phyloP scores from a whole-genome alignment of 2,888 invertebrate genomes.

The Malachius bipustulatus region DNA sequence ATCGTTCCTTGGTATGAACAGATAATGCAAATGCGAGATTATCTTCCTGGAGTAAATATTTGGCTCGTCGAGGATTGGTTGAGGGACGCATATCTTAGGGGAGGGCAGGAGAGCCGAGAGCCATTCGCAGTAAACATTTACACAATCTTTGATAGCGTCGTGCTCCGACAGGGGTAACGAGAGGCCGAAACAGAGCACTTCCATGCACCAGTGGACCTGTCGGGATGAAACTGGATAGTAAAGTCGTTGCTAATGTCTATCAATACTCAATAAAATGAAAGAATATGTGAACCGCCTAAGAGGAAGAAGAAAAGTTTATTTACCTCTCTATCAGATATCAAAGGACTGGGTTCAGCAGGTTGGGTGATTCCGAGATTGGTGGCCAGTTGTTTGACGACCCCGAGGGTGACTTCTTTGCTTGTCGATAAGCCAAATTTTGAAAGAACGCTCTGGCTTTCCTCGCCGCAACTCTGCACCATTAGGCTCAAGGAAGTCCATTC shows the following conservation, averaged over 20 bases:
- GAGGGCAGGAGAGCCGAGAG: conserved; percentile 73
- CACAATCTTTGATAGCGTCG: conserved; percentile 90
- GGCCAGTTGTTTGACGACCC: conserved; percentile 67
- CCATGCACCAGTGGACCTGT: conserved; percentile 79
- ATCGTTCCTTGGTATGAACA: conserved; percentile 86
- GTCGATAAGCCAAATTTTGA: conserved; percentile 61
- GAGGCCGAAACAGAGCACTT: conserved; percentile 82
- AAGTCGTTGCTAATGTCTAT: background rate
- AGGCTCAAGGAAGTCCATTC: conserved; percentile 69
- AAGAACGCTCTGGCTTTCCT: conserved; percentile 59
- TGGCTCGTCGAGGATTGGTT: conserved; percentile 78
- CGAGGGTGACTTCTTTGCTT: conserved; percentile 70
- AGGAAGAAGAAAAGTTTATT: conserved; percentile 11
- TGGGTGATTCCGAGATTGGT: conserved; percentile 60
- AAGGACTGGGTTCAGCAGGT: conserved; percentile 70
- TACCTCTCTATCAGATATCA: conserved; percentile 78
- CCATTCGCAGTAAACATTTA: conserved; percentile 96
- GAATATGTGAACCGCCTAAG: background rate
- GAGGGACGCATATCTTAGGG: conserved; percentile 79
- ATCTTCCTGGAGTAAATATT: conserved; percentile 84
- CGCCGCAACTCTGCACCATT: conserved; percentile 50
- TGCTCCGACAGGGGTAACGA: conserved; percentile 83
- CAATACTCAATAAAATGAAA: background rate
- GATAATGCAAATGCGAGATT: conserved; percentile 83
- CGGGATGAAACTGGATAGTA: conserved; percentile 16